A percentile compares a stretch with the other conserved stretches of the same genome.
Conservation (phyloP, 2,113 vertebrate species). For the Embiotoca jacksoni region DNA sequence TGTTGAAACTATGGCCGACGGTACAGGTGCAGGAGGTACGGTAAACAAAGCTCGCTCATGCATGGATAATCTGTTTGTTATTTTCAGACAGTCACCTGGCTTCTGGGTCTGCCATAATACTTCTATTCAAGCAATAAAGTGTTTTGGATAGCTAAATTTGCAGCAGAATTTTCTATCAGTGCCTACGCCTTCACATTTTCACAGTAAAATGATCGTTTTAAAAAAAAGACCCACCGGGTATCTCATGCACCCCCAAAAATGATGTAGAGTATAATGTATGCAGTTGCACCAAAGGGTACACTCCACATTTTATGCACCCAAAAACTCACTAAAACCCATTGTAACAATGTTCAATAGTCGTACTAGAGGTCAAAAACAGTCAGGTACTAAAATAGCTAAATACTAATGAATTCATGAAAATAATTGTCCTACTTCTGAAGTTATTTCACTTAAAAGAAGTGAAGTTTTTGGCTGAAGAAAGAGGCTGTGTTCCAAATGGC, state of each 20-base stretch:
- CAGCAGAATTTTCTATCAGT: neutral
- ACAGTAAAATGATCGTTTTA: neutral
- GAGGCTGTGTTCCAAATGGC: too few species aligned
- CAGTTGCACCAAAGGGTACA: too few species aligned
- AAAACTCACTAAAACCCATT: too few species aligned
- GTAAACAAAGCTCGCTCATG: slow-evolving; percentile 57
- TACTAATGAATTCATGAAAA: neutral
- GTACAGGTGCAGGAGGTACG: slow-evolving; percentile 34
- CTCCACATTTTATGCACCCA: too few species aligned
- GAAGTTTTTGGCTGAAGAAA: too few species aligned
- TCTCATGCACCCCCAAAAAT: neutral
- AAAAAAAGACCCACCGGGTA: neutral
- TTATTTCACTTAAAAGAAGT: too few species aligned
- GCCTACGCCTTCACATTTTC: neutral
- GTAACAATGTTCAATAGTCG: neutral
- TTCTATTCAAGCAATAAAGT: slow-evolving; percentile 21
- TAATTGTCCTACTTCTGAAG: neutral
- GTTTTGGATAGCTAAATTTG: slow-evolving; percentile 38
- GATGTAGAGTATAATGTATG: neutral
- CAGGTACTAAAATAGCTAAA: neutral
- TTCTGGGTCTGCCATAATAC: slow-evolving; percentile 9
- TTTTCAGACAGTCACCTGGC: slow-evolving; percentile 48
- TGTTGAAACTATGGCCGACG: slow-evolving; percentile 40
- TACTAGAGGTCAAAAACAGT: neutral
- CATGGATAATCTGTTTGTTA: slow-evolving; percentile 62